Evolutionary conservation across 2,113 vertebrate genomes (phyloP).

Genomic region (Eidolon helvum): DNA sequence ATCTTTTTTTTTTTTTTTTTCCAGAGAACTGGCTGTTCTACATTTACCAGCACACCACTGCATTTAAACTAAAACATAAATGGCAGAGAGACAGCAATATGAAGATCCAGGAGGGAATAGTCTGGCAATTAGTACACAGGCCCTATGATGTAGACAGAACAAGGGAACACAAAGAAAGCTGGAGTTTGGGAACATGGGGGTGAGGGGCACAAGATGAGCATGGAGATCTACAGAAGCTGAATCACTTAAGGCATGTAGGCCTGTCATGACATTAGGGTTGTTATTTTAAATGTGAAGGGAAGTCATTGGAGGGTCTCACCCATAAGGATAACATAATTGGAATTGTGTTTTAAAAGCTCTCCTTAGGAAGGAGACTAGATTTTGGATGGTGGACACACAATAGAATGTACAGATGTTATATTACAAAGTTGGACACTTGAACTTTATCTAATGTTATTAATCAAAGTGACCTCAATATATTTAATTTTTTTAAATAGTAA

Average conservation of each 20-base stretch:
- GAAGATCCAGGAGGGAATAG: not conserved
- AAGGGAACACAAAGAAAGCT: not conserved
- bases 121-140: not conserved
- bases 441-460: too few relatives aligned
- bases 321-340: not conserved
- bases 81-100: not conserved
- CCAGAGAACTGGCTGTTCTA: not conserved
- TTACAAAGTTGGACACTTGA: too few relatives aligned
- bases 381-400: too few relatives aligned
- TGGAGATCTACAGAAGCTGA: not conserved
- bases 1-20: not conserved
- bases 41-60: not conserved
- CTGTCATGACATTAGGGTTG: not conserved
- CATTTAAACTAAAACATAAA: not conserved
- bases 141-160: not conserved
- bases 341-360: constrained; percentile 9
- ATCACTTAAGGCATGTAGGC: not conserved
- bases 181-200: not conserved
- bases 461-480: too few relatives aligned
- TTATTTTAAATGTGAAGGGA: not conserved
- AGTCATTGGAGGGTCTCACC: not conserved
- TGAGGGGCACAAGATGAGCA: not conserved
- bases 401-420: too few relatives aligned
- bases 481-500: too few relatives aligned
- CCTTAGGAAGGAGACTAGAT: too few relatives aligned